Percentiles rank a stretch among this genome's conserved stretches.
Evolutionary conservation across 2,113 vertebrate species (phyloP).

Genomic region (Aptenodytes forsteri): DNA sequence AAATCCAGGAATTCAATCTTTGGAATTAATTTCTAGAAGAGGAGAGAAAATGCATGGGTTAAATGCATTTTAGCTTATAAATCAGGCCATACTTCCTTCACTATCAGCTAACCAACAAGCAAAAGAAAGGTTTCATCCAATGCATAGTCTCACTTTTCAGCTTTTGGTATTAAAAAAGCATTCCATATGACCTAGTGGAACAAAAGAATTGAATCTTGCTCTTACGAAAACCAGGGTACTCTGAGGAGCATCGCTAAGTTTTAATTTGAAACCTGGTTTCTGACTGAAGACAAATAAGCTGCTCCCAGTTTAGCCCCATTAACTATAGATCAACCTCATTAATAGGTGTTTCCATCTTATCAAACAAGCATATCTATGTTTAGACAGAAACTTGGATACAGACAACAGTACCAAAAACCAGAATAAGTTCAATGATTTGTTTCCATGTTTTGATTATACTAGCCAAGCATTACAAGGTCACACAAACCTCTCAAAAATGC

Average conservation of each 20-base stretch:
- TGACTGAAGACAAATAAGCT: neutral
- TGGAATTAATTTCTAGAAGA: conserved; percentile 88
- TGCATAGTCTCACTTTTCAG: neutral
- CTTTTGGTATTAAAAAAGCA: neutral
- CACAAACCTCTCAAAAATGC: neutral
- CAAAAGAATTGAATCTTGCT: neutral
- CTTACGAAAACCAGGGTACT: neutral
- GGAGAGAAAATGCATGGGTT: neutral
- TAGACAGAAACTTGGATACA: neutral
- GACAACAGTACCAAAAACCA: neutral
- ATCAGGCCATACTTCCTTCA: neutral
- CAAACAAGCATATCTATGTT: neutral
- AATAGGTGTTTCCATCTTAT: neutral
- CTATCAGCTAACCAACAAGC: neutral
- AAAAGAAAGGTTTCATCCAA: neutral
- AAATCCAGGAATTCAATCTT: conserved; percentile 96
- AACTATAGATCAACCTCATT: neutral
- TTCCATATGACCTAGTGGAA: neutral
- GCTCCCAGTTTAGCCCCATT: neutral
- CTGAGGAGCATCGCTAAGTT: neutral
- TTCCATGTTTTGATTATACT: neutral
- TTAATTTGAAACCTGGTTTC: neutral
- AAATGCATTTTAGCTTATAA: neutral
- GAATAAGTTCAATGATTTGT: neutral
- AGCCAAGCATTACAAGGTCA: neutral